Base-by-base conservation (phyloP, 2,797 vertebrate species). In the Lindbergichthys nudifrons region DNA sequence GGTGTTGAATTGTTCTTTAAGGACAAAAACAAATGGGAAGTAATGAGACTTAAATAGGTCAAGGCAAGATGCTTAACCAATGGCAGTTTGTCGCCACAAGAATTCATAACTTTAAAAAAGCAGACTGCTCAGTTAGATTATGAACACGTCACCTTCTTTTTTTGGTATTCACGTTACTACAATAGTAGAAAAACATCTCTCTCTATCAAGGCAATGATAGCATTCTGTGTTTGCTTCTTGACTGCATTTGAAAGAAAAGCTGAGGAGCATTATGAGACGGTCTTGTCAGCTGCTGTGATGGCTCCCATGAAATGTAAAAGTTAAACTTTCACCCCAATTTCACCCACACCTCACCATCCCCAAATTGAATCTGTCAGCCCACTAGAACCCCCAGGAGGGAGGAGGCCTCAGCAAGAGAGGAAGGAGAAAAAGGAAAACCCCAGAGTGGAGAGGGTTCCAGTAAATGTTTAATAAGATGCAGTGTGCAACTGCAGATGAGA, bases 251-350 rank as follows among this genome's bases (percentile, higher is more conserved):
- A 83, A 53, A 73, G 16, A 72, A 67, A 63, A 8, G 36, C 65
- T 56, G 70, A 79, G 70, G 61, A 73, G 64, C 39, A 65, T 72
- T 70, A 42, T 73, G 63, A 57, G 46, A 65, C 43, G 43, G 47
- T 61, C 59, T 53, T 70, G 61, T 75, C 54, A 80, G 77, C 63
- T 81, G 77, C 63, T 54, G 41, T 82, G 76, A 73, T 65, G 70
- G 58, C 54, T 77, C 73, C 70, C 48, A 50, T 89, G 87, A 77
- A 84, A 91, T 92, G 92, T 93, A 91, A 92, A 92, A 87, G 83
- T 80, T 87, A 88, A 75, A 70, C 79, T 71, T 85, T 84, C 76
- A 82, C 53, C 67, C 66, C 26, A 53, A n/a, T 67, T 74, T 79
- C 74, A 53, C 60, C 36, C 70, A 80, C 77, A 83, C 77, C 63